Conservation (phyloP, 1,140 invertebrate species). For the Planococcus citri region DNA sequence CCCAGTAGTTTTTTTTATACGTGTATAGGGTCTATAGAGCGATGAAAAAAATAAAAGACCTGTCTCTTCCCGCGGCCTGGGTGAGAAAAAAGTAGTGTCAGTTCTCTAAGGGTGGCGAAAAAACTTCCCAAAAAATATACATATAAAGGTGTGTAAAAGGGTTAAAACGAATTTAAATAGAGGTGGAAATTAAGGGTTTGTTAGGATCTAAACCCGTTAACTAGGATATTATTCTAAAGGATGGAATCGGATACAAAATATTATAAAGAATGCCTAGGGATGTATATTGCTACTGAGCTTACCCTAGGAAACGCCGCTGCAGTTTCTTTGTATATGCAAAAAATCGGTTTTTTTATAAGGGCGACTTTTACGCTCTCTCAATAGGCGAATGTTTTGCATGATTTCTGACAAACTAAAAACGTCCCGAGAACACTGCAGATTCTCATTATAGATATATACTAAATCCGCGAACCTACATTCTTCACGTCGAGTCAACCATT, state of each 20-base stretch:
- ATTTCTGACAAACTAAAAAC: slow-evolving; percentile 1
- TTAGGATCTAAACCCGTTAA: slow-evolving; percentile 19
- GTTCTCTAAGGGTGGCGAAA: slow-evolving; percentile 13
- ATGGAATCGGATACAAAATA: slow-evolving; percentile 20
- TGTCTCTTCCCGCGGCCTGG: slow-evolving; percentile 10
- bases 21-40: not conserved
- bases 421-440: not conserved
- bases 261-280: slow-evolving; percentile 19
- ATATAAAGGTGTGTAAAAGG: slow-evolving; percentile 17
- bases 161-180: slow-evolving; percentile 20
- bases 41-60: slow-evolving; percentile 9
- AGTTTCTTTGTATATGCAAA: slow-evolving; percentile 19
- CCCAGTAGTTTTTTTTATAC: slow-evolving; percentile 16
- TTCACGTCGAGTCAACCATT: not conserved
- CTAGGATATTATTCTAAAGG: slow-evolving; percentile 19
- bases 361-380: slow-evolving; percentile 1
- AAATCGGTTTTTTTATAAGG: slow-evolving; percentile 15
- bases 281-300: slow-evolving; percentile 16
- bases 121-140: slow-evolving; percentile 11
- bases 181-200: slow-evolving; percentile 19
- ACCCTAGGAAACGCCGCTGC: slow-evolving; percentile 9
- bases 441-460: slow-evolving; percentile 12
- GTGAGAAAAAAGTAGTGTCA: slow-evolving; percentile 17
- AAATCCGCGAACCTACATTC: not conserved
- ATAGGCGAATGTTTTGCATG: slow-evolving; percentile 17